Conservation (phyloP, 2,888 invertebrate species). For the Microplitis deprimator region DNA sequence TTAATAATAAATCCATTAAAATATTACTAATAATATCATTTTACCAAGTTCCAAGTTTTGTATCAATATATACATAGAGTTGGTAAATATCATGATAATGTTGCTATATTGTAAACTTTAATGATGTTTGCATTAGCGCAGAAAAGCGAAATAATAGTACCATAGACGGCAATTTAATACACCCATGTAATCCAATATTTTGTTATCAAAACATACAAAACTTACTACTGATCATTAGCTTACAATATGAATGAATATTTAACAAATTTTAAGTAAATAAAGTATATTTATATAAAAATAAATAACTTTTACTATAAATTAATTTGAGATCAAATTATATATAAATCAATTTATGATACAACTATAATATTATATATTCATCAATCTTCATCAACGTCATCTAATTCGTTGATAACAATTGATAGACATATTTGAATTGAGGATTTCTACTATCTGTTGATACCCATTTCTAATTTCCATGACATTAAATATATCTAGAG, state of each 20-base stretch:
- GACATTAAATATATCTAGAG: conserved; percentile 35
- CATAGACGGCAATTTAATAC: not conserved
- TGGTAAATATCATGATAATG: not conserved
- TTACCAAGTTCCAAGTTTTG: not conserved
- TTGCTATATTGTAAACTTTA: not conserved
- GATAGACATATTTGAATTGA: not conserved
- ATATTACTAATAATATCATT: not conserved
- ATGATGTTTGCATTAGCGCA: not conserved
- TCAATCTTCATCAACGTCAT: not conserved
- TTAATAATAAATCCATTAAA: not conserved
- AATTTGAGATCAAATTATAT: too few relatives aligned
- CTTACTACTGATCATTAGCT: not conserved
- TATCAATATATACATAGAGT: not conserved
- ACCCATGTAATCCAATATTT: not conserved
- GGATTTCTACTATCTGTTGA: conserved; percentile 23
- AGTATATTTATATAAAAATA: too few relatives aligned
- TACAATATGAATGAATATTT: not conserved
- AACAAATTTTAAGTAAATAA: not conserved
- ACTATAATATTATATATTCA: not conserved
- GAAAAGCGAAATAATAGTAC: not conserved
- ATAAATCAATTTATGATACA: not conserved
- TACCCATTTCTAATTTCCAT: conserved; percentile 21
- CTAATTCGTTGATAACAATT: not conserved
- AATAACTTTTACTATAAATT: too few relatives aligned
- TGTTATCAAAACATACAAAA: not conserved